phyloP scores from a whole-genome alignment of 2,888 invertebrate genomes.

The Allygus modestus region DNA sequence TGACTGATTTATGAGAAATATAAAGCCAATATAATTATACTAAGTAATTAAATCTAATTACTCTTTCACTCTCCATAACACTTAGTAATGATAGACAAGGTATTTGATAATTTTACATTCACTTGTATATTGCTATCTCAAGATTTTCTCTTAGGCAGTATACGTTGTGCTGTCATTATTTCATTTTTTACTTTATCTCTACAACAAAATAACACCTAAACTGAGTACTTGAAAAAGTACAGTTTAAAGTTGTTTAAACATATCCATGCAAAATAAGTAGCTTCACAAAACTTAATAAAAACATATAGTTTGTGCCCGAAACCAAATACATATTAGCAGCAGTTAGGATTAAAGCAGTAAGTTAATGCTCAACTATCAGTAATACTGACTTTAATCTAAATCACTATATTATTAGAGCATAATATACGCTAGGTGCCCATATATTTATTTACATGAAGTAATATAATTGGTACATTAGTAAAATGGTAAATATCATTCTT shows the following conservation, averaged over 20 bases:
- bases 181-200: background rate
- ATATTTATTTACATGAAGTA: constrained; percentile 13
- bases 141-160: background rate
- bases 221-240: background rate
- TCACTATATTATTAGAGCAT: constrained; percentile 9
- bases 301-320: constrained; percentile 30
- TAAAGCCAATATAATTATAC: background rate
- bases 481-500: constrained; percentile 36
- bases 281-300: background rate
- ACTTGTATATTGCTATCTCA: constrained; percentile 34
- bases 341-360: constrained; percentile 8
- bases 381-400: constrained; percentile 23
- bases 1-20: background rate
- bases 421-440: constrained; percentile 28
- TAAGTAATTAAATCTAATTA: background rate
- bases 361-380: background rate
- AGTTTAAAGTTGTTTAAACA: background rate
- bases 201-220: constrained; percentile 1
- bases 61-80: background rate
- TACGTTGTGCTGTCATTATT: background rate
- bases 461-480: constrained; percentile 31
- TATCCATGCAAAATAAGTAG: background rate
- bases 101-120: constrained; percentile 35
- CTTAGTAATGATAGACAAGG: background rate
- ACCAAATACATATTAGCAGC: constrained; percentile 2